Evolutionary conservation across 1,140 invertebrate species (phyloP).

Genomic region (Diorhabda carinulata): DNA sequence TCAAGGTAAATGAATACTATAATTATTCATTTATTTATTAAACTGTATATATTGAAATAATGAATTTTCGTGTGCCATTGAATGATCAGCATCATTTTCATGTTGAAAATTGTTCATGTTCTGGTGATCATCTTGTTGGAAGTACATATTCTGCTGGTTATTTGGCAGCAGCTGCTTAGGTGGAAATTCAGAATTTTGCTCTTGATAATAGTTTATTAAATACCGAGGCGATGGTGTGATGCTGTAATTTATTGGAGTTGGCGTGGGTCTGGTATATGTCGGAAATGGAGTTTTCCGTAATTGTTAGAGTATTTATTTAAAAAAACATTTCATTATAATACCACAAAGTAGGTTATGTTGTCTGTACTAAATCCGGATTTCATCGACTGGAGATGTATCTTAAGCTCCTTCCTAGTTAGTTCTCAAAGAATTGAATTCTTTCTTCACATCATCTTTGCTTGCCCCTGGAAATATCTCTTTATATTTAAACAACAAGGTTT

Average conservation of each 20-base stretch:
- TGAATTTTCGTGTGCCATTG: neutral
- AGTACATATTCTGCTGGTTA: neutral
- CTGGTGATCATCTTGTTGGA: neutral
- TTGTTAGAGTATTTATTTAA: neutral
- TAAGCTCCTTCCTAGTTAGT: too few species aligned
- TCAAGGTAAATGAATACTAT: too few species aligned
- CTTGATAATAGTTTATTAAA: neutral
- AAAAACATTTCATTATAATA: neutral
- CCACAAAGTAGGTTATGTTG: neutral
- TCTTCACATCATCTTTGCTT: too few species aligned
- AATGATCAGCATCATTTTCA: neutral
- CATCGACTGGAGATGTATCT: too few species aligned
- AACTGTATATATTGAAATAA: neutral
- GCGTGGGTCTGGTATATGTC: neutral
- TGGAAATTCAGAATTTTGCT: neutral
- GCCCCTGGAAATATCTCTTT: too few species aligned
- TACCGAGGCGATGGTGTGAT: neutral
- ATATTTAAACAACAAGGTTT: too few species aligned
- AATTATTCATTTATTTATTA: neutral
- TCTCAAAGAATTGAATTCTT: too few species aligned
- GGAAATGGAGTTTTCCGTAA: neutral
- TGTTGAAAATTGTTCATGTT: neutral
- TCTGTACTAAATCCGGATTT: too few species aligned
- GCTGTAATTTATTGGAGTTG: neutral
- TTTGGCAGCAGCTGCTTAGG: neutral